A percentile compares a stretch with the other conserved stretches of the same genome.
Conservation (phyloP, 2,888 invertebrate genomes). For the Chalcosyrphus nemorum region DNA sequence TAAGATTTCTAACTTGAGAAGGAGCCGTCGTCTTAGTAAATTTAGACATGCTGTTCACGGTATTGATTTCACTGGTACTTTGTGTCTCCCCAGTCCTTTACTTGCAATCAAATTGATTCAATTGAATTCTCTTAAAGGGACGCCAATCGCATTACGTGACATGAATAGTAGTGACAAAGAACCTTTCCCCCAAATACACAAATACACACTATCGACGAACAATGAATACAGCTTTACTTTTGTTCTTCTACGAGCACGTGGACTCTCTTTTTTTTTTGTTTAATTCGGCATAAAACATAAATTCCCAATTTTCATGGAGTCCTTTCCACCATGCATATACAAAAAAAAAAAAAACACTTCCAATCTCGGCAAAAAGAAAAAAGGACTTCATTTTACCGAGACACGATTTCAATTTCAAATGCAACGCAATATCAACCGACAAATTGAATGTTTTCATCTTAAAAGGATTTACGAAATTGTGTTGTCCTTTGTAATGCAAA, state of each 20-base stretch:
- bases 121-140: constrained; percentile 23
- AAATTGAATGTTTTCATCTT: constrained; percentile 18
- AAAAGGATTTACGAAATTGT: constrained; percentile 1
- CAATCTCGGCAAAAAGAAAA: neutral
- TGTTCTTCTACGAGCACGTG: neutral
- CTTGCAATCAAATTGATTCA: constrained; percentile 46
- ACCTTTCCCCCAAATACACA: neutral
- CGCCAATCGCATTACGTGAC: constrained; percentile 40
- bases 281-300: constrained; percentile 19
- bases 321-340: neutral
- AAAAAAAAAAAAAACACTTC: too few species aligned
- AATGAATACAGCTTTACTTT: neutral
- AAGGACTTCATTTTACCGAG: neutral
- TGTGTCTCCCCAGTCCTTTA: neutral
- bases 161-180: neutral
- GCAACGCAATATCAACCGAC: neutral
- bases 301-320: neutral
- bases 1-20: neutral
- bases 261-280: neutral
- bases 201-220: too few species aligned
- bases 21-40: neutral
- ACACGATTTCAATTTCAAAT: constrained; percentile 14
- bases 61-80: constrained; percentile 13
- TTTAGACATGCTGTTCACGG: neutral
- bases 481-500: constrained; percentile 24